These are phyloP conservation scores for Acipenser ruthenus DNA, from an alignment of 2,797 vertebrate genomes.

Conservation along the genomic window DNA sequence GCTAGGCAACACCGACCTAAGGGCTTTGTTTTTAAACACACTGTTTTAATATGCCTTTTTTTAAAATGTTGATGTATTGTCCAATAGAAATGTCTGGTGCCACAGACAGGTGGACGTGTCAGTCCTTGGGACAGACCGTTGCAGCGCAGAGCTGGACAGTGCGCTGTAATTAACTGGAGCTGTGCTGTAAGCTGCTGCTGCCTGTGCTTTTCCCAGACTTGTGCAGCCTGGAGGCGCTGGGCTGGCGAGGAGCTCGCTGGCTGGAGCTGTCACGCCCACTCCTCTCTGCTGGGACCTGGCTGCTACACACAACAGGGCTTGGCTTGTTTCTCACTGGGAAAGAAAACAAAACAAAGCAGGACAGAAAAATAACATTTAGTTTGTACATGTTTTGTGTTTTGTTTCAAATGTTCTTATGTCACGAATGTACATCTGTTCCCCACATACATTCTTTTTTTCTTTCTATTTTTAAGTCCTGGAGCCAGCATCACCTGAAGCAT, in stretches of 20 bases:
- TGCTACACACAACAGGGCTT: conserved; percentile 31
- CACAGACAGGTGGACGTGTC: too few relatives aligned
- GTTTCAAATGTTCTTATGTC: neutral
- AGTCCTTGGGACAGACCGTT: too few relatives aligned
- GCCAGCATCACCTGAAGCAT: neutral
- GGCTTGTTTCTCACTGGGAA: conserved; percentile 70
- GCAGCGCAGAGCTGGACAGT: too few relatives aligned
- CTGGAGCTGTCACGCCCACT: conserved; percentile 63
- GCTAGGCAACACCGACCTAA: too few relatives aligned
- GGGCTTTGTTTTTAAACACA: too few relatives aligned
- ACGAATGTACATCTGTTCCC: neutral
- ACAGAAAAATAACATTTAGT: neutral
- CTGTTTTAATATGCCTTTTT: too few relatives aligned
- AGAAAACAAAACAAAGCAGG: neutral
- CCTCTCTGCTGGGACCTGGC: conserved; percentile 58
- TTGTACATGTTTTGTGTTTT: neutral
- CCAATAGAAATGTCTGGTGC: too few relatives aligned
- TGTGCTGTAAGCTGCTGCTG: conserved; percentile 65
- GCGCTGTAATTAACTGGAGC: conserved; percentile 36
- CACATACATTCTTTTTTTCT: conserved; percentile 2
- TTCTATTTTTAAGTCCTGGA: neutral
- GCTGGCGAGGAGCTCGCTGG: conserved; percentile 80
- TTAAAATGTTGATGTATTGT: too few relatives aligned
- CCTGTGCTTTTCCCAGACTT: conserved; percentile 77
- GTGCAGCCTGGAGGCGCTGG: conserved; percentile 74